Base-by-base conservation (phyloP, 2,888 invertebrate genomes). In the Nesidiocoris tenuis region DNA sequence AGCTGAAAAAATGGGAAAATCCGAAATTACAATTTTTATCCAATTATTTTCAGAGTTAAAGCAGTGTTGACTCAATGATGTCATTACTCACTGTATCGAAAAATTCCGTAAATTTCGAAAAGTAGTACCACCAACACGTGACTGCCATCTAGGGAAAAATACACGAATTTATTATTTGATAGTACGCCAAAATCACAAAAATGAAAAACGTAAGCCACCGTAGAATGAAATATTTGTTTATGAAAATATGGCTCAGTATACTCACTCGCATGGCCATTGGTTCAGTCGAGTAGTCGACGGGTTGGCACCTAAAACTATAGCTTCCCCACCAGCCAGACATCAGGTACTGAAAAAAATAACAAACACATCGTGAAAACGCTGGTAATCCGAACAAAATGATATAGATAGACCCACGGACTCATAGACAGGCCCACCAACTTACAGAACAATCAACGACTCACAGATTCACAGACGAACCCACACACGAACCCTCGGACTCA, bases 51-150 rank as follows among this genome's bases (percentile, higher is more conserved):
- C 3, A 39, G 39, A 39, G 5, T 39, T 7, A 39, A 39, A 39
- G 12, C 23, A 56, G 1, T 12, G n/a, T n/a, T n/a, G n/a, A n/a
- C n/a, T n/a, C n/a, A n/a, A n/a, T n/a, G n/a, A n/a, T n/a, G n/a
- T n/a, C n/a, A 56, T 54, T 2, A 21, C 87, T 87, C 82, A 96
- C 91, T 82, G 97, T 97, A 87, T 98, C 97, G 83, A 95, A 90
- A 85, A 97, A 95, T 85, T 98, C 97, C 81, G 96, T 94, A 85
- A 96, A 96, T 86, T 97, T 98, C 82, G 96, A 94, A 85, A 97
- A 91, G 87, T 94, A 96, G 85, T 96, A 97, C 95, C 94, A 95
- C 95, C 96, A 97, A 85, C 95, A 95, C 59, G 93, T 93, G 82
- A 89, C 88, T 72, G 93, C 94, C 94, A 97, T 96, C 93, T 93